Conservation (phyloP, 2,113 vertebrate genomes). For the Clinocottus analis region DNA sequence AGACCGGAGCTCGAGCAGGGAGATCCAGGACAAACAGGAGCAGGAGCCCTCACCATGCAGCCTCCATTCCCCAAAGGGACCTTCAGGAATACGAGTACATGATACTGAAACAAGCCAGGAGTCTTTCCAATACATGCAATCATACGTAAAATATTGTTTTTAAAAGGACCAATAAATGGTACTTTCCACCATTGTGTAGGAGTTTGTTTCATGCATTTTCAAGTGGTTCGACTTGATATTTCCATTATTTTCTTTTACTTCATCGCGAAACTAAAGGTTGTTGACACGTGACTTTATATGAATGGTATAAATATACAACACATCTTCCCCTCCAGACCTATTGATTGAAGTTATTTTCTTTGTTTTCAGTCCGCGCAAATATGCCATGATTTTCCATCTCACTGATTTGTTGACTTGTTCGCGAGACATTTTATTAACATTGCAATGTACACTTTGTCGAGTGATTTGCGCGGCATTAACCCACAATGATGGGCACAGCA, state of each 20-base stretch:
- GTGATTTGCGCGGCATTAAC: background rate
- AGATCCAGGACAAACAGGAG: constrained; percentile 23
- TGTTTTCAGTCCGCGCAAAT: background rate
- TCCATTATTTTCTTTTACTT: background rate
- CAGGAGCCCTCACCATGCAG: constrained; percentile 14
- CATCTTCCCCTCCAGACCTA: background rate
- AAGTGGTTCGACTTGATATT: background rate
- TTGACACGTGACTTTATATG: background rate
- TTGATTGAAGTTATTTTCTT: background rate
- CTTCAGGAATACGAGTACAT: background rate
- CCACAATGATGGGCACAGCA: background rate
- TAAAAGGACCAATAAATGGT: background rate
- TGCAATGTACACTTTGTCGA: background rate
- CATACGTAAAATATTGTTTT: background rate
- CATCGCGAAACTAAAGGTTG: background rate
- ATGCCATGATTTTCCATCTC: background rate
- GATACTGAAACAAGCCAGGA: background rate
- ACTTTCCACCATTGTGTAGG: background rate
- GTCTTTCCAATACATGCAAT: background rate
- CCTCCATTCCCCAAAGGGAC: background rate
- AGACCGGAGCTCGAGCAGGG: no score
- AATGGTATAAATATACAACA: background rate
- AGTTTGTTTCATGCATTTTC: background rate
- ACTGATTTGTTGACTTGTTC: background rate
- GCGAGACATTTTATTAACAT: background rate